phyloP scores from a whole-genome alignment of 2,888 invertebrate species.

The Lepidocyrtoides sp. region DNA sequence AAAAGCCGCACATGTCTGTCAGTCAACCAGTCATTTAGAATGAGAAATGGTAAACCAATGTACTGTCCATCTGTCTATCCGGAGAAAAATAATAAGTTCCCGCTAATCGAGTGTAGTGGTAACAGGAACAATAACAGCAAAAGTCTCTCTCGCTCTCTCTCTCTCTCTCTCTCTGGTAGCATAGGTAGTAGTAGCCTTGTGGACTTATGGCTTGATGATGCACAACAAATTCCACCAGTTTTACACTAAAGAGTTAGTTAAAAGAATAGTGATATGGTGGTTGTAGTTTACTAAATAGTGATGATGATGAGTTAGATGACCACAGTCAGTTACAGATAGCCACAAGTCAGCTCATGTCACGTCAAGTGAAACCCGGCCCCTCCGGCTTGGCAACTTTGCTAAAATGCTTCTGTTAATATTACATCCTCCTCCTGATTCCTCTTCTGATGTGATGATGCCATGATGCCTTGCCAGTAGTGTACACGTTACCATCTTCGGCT shows the following conservation, averaged over 20 bases:
- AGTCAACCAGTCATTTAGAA: conserved; percentile 56
- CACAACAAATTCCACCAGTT: conserved; percentile 7
- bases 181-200: not conserved
- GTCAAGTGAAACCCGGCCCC: conserved; percentile 77
- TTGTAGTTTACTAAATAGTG: conserved; percentile 46
- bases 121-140: not conserved
- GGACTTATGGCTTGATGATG: conserved; percentile 41
- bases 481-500: conserved; percentile 51
- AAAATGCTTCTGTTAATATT: conserved; percentile 54
- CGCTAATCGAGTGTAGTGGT: conserved; percentile 55
- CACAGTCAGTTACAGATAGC: conserved; percentile 79
- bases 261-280: not conserved
- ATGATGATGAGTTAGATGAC: conserved; percentile 77
- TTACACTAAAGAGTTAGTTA: not conserved
- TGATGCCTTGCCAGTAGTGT: conserved; percentile 26
- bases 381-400: conserved; percentile 69
- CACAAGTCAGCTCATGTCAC: conserved; percentile 79
- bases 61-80: conserved; percentile 78
- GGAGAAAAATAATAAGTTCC: conserved; percentile 75
- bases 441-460: not conserved
- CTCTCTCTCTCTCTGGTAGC: not conserved
- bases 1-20: conserved; percentile 64
- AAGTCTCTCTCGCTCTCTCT: not conserved
- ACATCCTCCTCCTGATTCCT: not conserved
- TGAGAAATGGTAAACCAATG: conserved; percentile 80